Percentiles rank a stretch among this genome's conserved stretches.
Evolutionary conservation across 35 echinoderm and acorn worm genomes (phyloP).

Genomic region (Ophiothrix spiculata): DNA sequence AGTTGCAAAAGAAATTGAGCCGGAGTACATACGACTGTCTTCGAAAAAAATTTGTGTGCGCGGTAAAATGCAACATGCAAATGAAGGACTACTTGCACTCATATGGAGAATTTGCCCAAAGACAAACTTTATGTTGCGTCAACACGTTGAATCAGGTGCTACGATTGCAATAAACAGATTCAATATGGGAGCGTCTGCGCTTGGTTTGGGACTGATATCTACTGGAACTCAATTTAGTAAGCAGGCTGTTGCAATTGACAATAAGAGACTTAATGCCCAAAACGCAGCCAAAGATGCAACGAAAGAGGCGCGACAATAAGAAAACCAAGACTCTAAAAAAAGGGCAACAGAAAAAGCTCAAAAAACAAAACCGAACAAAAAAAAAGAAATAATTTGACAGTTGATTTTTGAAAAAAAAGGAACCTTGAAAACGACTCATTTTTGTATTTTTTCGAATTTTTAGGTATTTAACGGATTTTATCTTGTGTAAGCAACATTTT

Average conservation of each 20-base stretch:
- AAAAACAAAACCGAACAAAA: background rate
- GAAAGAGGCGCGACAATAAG: background rate
- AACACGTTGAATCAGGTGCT: background rate
- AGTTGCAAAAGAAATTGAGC: background rate
- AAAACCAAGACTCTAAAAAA: background rate
- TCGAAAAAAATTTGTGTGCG: background rate
- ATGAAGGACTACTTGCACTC: background rate
- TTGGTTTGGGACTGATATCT: background rate
- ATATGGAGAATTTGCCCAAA: background rate
- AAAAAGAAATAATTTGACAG: background rate
- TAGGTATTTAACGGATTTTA: no score
- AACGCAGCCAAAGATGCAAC: background rate
- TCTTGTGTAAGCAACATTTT: no score
- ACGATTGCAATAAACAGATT: background rate
- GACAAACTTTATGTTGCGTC: background rate
- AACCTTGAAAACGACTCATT: background rate
- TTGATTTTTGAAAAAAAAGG: background rate
- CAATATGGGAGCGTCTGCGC: background rate
- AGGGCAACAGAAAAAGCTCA: background rate
- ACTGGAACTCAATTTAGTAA: background rate
- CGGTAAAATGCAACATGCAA: background rate
- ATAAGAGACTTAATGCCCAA: background rate
- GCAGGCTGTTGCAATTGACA: background rate
- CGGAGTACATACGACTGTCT: background rate
- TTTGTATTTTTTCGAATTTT: background rate